Percentiles rank a stretch among this genome's conserved stretches.
phyloP scores from a whole-genome alignment of 2,797 vertebrate species.

The Hyperoplus immaculatus region DNA sequence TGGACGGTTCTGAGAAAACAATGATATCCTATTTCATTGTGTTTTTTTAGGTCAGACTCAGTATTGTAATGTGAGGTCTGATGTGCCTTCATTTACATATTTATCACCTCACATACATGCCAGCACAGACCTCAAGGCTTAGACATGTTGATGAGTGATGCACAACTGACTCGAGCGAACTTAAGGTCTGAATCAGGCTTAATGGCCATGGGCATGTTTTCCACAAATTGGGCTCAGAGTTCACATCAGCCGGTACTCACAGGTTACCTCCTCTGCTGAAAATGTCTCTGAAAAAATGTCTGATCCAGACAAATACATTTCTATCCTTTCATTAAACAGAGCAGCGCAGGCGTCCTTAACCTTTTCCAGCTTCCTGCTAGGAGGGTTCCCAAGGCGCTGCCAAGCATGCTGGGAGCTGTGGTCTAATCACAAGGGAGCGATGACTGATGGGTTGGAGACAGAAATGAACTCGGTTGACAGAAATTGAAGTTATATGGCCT shows the following conservation, averaged over 20 bases:
- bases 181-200: slow-evolving; percentile 66
- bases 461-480: slow-evolving; percentile 27
- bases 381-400: slow-evolving; percentile 46
- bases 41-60: slow-evolving; percentile 32
- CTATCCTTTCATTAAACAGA: slow-evolving; percentile 53
- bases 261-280: slow-evolving; percentile 42
- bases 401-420: slow-evolving; percentile 67
- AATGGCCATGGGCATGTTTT: slow-evolving; percentile 60
- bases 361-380: slow-evolving; percentile 50
- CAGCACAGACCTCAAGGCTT: slow-evolving; percentile 54
- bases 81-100: slow-evolving; percentile 69
- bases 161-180: slow-evolving; percentile 60
- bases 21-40: slow-evolving; percentile 25
- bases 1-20: background rate
- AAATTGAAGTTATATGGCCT: slow-evolving; percentile 1
- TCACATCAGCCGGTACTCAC: slow-evolving; percentile 39
- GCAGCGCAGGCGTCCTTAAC: slow-evolving; percentile 38
- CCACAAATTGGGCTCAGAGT: slow-evolving; percentile 64
- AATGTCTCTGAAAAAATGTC: slow-evolving; percentile 41
- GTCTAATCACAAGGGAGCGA: slow-evolving; percentile 63
- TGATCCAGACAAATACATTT: slow-evolving; percentile 58
- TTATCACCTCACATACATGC: slow-evolving; percentile 61
- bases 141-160: slow-evolving; percentile 64
- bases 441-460: slow-evolving; percentile 37
- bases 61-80: slow-evolving; percentile 39